Base-by-base conservation (phyloP, 2,797 vertebrate species). In the Acridotheres tristis region DNA sequence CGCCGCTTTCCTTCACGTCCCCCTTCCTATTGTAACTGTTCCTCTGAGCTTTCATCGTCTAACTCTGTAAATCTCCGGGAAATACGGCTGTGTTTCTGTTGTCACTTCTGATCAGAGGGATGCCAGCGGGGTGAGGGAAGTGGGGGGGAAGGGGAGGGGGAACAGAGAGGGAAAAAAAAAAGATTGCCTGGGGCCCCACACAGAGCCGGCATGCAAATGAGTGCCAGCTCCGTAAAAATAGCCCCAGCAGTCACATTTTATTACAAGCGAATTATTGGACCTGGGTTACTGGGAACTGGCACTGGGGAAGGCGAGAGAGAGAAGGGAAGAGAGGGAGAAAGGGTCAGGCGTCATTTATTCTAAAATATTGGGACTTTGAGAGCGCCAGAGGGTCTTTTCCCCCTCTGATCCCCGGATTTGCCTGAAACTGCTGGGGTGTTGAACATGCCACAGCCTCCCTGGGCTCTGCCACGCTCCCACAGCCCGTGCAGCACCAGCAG, bases 81-180 rank as follows among this genome's bases (percentile, higher is more conserved):
- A 98, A 98, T 96, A 97, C 96, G 92, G 87, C 98, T 97, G 96
- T 97, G 97, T 98, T 98, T 97, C 95, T 95, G 95, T 98, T 98
- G 98, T 98, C 98, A 98, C 97, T 98, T 98, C 97, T 98, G 97
- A 98, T 98, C 98, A 98, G 97, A 94, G 89, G 96, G 95, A 94
- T 92, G 95, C 91, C 94, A 93, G 94, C 58, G 63, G 95, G 96
- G 95, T 54, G 71, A 85, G 84, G 81, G 77, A 88, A 79, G 66
- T 55, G n/a, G 88, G 71, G 63, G 63, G 71, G 68, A 43, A 53
- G 42, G 38, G 95, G 54, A 78, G 93, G 93, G 89, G 93, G 84
- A 40, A 45, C 38, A 59, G 74, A 58, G 45, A 72, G 30, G 91
- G 34, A 48, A 90, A 93, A 88, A 93, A 88, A 95, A 86, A 94